phyloP scores from a whole-genome alignment of 1,140 invertebrate genomes.

The Papilio polyxenes region DNA sequence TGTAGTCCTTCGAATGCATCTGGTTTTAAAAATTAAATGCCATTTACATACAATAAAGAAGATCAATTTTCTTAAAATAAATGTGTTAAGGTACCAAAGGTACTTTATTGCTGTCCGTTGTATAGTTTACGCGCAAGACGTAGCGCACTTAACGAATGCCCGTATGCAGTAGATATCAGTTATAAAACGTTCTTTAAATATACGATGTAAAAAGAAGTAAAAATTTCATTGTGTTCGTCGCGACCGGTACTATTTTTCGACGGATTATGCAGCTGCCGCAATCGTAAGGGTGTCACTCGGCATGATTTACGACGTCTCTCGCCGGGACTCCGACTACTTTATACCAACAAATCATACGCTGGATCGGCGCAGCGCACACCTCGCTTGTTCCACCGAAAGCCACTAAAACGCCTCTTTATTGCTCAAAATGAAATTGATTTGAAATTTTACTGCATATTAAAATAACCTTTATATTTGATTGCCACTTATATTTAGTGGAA shows the following conservation, averaged over 20 bases:
- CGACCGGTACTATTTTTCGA: constrained; percentile 59
- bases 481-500: constrained; percentile 58
- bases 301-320: constrained; percentile 72
- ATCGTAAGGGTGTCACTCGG: constrained; percentile 66
- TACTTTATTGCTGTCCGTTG: constrained; percentile 11
- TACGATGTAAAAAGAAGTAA: constrained; percentile 47
- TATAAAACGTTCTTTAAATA: constrained; percentile 32
- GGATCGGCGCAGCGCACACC: constrained; percentile 54
- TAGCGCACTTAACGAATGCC: neutral
- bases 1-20: neutral
- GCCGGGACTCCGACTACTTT: constrained; percentile 65
- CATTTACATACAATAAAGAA: constrained; percentile 10
- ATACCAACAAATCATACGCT: constrained; percentile 67
- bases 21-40: constrained; percentile 16
- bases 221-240: constrained; percentile 49
- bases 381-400: constrained; percentile 61
- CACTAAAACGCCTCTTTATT: constrained; percentile 66
- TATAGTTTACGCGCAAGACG: constrained; percentile 22
- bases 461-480: constrained; percentile 73
- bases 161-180: constrained; percentile 30
- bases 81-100: neutral
- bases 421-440: constrained; percentile 72
- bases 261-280: constrained; percentile 62
- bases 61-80: constrained; percentile 25
- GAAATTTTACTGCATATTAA: constrained; percentile 76